Evolutionary conservation across 2,888 invertebrate genomes (phyloP), one percentile per base, ranked within the genome.

Genomic region (Rotaria sp.): DNA sequence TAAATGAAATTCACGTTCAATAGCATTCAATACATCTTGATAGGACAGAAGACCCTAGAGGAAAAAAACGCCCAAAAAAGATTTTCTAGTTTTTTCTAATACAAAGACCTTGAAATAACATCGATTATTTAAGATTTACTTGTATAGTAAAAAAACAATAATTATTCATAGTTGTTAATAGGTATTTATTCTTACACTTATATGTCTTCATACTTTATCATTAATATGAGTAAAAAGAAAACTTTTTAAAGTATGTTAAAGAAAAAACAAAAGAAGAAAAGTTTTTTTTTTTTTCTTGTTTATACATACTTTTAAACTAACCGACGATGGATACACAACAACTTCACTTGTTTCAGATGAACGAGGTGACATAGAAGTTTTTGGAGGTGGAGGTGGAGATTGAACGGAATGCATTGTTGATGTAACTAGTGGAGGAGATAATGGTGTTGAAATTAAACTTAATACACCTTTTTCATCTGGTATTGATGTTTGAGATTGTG

Each of bases 1-100:
- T n/a, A 80, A 45, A 80, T 45, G 80, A 80, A 80, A 80, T 80
- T 80, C 80, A 45, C 80, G 80, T 80, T 80, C 80, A n/a, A 80
- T 80, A 45, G 80, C 80, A 80, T 18, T 45, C 15, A 80, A 15
- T 21, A 80, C 80, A 80, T 80, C 80, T 80, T 80, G 80, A 80
- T 80, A 80, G 3, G 80, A 80, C 1, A 80, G n/a, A 45, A 80
- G 45, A 45, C 80, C 45, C 80, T 80, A 80, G 10, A 45, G 21
- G 7, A 26, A 18, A 13, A n/a, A 80, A 41, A 18, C 1, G 7
- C 15, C 18, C 7, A 15, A 18, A 13, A 50, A 50, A 50, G 15
- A 80, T 80, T 45, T 45, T 13, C 1, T 41, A 74, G 24, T 26
- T 10, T 21, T 24, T 4, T 38, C 2, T 38, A 11, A 41, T 11